Percentiles rank a stretch among this genome's conserved stretches.
Conservation (phyloP, 1,140 invertebrate species). For the Temnothorax longispinosus region DNA sequence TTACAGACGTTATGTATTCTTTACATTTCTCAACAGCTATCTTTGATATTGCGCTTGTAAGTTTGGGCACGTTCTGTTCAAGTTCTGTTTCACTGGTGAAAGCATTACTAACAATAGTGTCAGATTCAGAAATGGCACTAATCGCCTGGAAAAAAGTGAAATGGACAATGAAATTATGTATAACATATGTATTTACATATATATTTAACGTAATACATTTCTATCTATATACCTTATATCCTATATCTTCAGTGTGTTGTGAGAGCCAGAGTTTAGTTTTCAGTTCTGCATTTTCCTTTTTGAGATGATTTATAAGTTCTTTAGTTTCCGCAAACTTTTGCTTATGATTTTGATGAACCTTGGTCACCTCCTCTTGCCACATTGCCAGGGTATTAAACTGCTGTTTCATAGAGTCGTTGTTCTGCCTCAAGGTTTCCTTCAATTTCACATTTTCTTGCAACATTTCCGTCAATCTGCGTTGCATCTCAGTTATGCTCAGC, state of each 20-base stretch:
- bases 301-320: conserved; percentile 85
- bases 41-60: background rate
- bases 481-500: conserved; percentile 81
- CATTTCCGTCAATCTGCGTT: conserved; percentile 86
- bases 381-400: conserved; percentile 88
- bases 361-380: conserved; percentile 88
- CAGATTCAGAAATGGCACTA: background rate
- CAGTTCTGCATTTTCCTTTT: conserved; percentile 81
- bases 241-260: conserved; percentile 7
- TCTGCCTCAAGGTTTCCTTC: conserved; percentile 88
- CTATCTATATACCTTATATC: conserved; percentile 74
- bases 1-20: background rate
- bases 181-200: background rate
- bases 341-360: conserved; percentile 86
- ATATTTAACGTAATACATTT: conserved; percentile 77
- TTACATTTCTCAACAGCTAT: background rate
- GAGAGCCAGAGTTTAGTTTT: conserved; percentile 70
- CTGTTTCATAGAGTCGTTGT: conserved; percentile 89
- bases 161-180: background rate
- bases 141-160: conserved; percentile 6
- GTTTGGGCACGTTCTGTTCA: background rate
- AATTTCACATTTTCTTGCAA: conserved; percentile 88
- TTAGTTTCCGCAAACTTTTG: conserved; percentile 88
- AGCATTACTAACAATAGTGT: background rate
- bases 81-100: background rate